Evolutionary conservation across 2,888 invertebrate species (phyloP).

Genomic region (Piscicola geometra): DNA sequence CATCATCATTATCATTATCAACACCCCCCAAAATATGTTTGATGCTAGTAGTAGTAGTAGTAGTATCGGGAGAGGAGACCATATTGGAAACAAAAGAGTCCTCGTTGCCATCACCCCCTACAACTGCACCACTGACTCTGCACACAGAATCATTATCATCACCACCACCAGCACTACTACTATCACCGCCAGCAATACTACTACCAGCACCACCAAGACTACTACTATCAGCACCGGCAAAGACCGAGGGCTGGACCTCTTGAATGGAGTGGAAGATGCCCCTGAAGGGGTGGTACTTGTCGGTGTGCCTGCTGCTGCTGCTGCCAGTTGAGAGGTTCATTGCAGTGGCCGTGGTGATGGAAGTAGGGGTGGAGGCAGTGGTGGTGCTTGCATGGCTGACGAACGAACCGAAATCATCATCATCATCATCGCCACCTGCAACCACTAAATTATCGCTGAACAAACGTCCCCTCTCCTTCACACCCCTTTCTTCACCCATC

Average conservation of each 20-base stretch:
- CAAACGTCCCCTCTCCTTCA: too few relatives aligned
- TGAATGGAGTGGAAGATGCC: neutral
- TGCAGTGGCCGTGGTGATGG: too few relatives aligned
- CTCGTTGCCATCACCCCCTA: neutral
- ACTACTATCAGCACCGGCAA: neutral
- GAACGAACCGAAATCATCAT: too few relatives aligned
- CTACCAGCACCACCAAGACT: neutral
- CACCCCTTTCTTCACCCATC: too few relatives aligned
- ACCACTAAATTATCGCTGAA: too few relatives aligned
- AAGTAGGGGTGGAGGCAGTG: too few relatives aligned
- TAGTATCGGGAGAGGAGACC: too few relatives aligned
- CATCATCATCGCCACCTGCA: too few relatives aligned
- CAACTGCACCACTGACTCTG: neutral
- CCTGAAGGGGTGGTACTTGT: neutral
- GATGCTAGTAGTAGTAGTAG: neutral
- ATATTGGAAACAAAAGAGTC: neutral
- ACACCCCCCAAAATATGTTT: neutral
- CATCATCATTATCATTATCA: neutral
- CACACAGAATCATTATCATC: neutral
- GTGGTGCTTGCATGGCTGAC: too few relatives aligned
- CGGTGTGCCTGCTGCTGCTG: neutral
- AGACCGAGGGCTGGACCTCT: neutral
- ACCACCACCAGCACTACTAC: neutral
- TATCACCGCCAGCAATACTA: neutral
- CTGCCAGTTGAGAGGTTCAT: neutral